Percentiles rank a stretch among this genome's conserved stretches.
These are phyloP conservation scores for Epicauta chinensis DNA, from an alignment of 1,140 invertebrate species.

Conservation along the genomic window DNA sequence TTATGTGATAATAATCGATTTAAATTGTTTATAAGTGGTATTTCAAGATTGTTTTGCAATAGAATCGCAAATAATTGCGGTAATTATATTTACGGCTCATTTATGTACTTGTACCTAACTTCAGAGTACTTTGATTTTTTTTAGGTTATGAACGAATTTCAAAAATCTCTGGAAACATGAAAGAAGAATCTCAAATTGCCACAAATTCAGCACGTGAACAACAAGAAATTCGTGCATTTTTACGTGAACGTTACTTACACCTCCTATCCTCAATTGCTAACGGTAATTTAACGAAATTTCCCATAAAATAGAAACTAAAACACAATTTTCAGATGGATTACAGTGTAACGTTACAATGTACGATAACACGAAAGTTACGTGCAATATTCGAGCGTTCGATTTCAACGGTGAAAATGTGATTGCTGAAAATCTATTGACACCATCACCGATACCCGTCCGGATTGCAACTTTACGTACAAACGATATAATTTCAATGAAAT, in stretches of 20 bases:
- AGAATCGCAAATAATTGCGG: no score
- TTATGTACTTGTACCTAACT: no score
- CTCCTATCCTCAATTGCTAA: conserved; percentile 28
- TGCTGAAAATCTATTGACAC: conserved; percentile 32
- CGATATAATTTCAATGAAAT: conserved; percentile 31
- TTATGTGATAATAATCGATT: no score
- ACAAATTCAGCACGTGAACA: conserved; percentile 4
- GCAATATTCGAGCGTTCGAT: conserved; percentile 31
- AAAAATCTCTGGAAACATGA: no score
- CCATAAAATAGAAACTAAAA: no score
- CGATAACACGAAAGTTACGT: conserved; percentile 27
- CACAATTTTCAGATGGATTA: conserved; percentile 11
- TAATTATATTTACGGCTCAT: no score
- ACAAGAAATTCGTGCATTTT: conserved; percentile 27
- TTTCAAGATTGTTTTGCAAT: no score
- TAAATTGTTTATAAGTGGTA: no score
- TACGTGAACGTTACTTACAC: conserved; percentile 32
- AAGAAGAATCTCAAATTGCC: not conserved
- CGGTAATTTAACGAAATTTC: not conserved
- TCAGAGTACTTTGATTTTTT: no score
- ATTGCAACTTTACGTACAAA: conserved; percentile 29
- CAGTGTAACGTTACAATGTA: conserved; percentile 29
- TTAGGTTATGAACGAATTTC: no score
- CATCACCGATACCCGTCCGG: conserved; percentile 14
- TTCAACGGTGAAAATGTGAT: conserved; percentile 31